These are phyloP conservation scores for Lysiphlebus fabarum DNA, from an alignment of 1,140 invertebrate genomes.

Conservation along the genomic window DNA sequence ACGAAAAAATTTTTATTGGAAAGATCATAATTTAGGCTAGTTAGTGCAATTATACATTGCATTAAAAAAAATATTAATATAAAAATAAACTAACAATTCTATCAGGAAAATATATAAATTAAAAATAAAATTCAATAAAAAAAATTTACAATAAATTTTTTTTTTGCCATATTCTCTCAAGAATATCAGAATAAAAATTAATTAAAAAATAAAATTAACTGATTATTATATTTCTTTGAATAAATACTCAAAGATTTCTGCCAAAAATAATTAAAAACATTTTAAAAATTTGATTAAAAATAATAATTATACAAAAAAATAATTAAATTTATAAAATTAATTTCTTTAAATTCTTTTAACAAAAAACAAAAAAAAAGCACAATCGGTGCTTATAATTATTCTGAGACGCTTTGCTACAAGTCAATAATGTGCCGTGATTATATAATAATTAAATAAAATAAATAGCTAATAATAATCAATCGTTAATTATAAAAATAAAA, in stretches of 20 bases:
- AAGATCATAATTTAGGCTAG: slow-evolving; percentile 44
- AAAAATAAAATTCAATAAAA: slow-evolving; percentile 5
- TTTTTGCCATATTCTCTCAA: too few species aligned
- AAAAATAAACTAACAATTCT: slow-evolving; percentile 2
- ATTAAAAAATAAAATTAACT: too few species aligned
- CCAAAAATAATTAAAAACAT: too few species aligned
- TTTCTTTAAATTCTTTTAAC: slow-evolving; percentile 15
- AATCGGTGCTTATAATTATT: slow-evolving; percentile 7
- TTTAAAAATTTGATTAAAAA: too few species aligned
- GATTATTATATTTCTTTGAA: too few species aligned
- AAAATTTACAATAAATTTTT: neutral
- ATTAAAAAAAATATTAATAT: slow-evolving; percentile 20
- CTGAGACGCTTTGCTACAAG: slow-evolving; percentile 13
- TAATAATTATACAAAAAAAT: too few species aligned
- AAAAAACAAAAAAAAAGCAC: neutral
- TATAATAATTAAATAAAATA: slow-evolving; percentile 4
- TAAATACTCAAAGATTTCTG: too few species aligned
- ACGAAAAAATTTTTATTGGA: slow-evolving; percentile 48
- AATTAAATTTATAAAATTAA: slow-evolving; percentile 8
- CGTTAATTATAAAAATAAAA: slow-evolving; percentile 4
- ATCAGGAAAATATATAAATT: neutral
- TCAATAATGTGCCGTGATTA: slow-evolving; percentile 16
- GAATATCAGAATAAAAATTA: too few species aligned
- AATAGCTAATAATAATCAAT: slow-evolving; percentile 7
- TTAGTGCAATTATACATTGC: slow-evolving; percentile 35